phyloP scores from a whole-genome alignment of 2,888 invertebrate genomes.

The Cephus pygmeus region DNA sequence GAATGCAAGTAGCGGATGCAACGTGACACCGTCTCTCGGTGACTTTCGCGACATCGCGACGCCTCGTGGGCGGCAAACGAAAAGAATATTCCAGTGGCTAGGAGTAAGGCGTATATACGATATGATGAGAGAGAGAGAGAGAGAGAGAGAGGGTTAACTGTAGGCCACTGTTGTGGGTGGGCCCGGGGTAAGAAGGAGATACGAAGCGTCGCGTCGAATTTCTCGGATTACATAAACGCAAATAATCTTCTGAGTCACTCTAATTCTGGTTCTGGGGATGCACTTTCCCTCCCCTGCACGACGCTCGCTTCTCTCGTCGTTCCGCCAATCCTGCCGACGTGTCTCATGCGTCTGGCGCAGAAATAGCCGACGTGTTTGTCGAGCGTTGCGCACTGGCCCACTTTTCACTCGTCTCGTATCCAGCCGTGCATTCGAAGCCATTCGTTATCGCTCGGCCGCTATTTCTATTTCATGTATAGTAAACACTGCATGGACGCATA shows the following conservation, averaged over 20 bases:
- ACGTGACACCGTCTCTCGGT: not conserved
- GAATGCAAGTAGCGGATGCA: not conserved
- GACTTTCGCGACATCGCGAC: slow-evolving; percentile 8
- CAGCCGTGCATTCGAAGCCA: not conserved
- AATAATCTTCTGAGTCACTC: slow-evolving; percentile 39
- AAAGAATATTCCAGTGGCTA: not conserved
- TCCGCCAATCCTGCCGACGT: slow-evolving; percentile 7
- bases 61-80: slow-evolving; percentile 1
- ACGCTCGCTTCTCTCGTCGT: slow-evolving; percentile 11
- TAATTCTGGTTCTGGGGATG: slow-evolving; percentile 38
- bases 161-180: not conserved
- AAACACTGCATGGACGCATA: not conserved
- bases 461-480: not conserved
- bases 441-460: not conserved
- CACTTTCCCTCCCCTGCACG: slow-evolving; percentile 20
- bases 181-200: not conserved
- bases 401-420: not conserved
- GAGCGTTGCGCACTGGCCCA: not conserved
- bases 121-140: not conserved
- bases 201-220: slow-evolving; percentile 26
- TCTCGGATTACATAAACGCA: slow-evolving; percentile 36
- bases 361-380: slow-evolving; percentile 30
- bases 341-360: slow-evolving; percentile 28
- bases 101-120: not conserved
- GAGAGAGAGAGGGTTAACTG: too few relatives aligned